Evolutionary conservation across 2,888 invertebrate genomes (phyloP), one percentile per base, ranked within the genome.

Genomic region (Hemithea aestivaria): DNA sequence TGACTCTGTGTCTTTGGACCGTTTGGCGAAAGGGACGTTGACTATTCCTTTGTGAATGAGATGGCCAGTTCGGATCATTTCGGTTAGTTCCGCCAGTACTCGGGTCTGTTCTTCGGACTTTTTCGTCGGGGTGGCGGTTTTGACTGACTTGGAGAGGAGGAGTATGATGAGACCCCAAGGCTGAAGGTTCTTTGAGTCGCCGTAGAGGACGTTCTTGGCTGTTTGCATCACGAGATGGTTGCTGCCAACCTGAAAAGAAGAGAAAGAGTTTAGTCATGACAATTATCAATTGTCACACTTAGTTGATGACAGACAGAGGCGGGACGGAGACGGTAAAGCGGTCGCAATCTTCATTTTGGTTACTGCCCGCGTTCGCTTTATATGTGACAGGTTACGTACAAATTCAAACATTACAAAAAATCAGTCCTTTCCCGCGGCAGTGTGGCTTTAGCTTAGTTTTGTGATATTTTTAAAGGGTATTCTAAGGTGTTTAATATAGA

Each of bases 21-120:
- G 80, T 29, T 89, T 84, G 30, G 90, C 87, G 10, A 79, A 79
- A 0, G 87, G 81, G 0, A 87, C 83, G 28, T 88, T 87, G 1
- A 87, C 76, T 0, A 88, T 81, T 0, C 88, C 93, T 70, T 90
- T 90, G 63, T 96, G 96, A 1, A 96, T 93, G 11, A 95, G 80
- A 65, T 94, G 93, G 11, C 95, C 94, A 0, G 95, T 95, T 58
- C 95, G 88, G 50, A 96, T 94, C 93, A 96, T 94, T 80, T 96
- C 96, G 0, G 93, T 94, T 1, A 96, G 90, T 80, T 96, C 88
- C 0, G 88, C 88, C 0, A 87, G 51, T 0, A 74, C 68, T 50
- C 85, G 58, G 6, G 84, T 91, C 10, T 75, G 65, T 37, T 87
- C 80, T 31, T 92, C 77, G 68, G 89, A 58, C 48, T 90, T 90